Conservation (phyloP, 2,888 invertebrate genomes). For the Brachynemurus nebulosus region DNA sequence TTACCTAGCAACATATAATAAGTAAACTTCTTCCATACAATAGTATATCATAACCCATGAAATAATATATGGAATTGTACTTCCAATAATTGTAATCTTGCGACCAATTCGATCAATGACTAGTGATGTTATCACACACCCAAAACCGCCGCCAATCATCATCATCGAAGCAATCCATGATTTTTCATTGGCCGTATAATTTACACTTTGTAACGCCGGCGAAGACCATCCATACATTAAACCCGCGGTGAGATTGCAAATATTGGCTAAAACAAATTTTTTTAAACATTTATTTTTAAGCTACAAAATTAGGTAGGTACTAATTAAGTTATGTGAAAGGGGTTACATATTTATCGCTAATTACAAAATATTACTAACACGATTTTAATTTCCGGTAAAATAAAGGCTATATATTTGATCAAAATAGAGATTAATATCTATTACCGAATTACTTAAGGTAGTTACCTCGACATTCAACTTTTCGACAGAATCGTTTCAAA, state of each 20-base stretch:
- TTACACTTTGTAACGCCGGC: conserved; percentile 33
- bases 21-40: conserved; percentile 34
- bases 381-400: too few relatives aligned
- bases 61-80: conserved; percentile 39
- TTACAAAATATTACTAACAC: too few relatives aligned
- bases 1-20: conserved; percentile 41
- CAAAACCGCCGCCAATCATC: conserved; percentile 44
- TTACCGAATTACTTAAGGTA: too few relatives aligned
- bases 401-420: too few relatives aligned
- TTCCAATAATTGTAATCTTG: conserved; percentile 39
- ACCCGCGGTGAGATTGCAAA: conserved; percentile 39
- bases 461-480: too few relatives aligned
- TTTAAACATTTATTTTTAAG: too few relatives aligned
- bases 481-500: too few relatives aligned
- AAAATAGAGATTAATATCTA: too few relatives aligned
- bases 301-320: too few relatives aligned
- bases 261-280: conserved; percentile 34
- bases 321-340: too few relatives aligned
- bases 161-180: conserved; percentile 45
- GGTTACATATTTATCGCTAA: too few relatives aligned
- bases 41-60: conserved; percentile 43
- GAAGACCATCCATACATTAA: conserved; percentile 42
- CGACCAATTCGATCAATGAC: conserved; percentile 44
- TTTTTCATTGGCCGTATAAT: conserved; percentile 30
- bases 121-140: conserved; percentile 43